Evolutionary conservation across 2,888 invertebrate genomes (phyloP), one percentile per base, ranked within the genome.

Genomic region (Gymnosoma rotundatum): DNA sequence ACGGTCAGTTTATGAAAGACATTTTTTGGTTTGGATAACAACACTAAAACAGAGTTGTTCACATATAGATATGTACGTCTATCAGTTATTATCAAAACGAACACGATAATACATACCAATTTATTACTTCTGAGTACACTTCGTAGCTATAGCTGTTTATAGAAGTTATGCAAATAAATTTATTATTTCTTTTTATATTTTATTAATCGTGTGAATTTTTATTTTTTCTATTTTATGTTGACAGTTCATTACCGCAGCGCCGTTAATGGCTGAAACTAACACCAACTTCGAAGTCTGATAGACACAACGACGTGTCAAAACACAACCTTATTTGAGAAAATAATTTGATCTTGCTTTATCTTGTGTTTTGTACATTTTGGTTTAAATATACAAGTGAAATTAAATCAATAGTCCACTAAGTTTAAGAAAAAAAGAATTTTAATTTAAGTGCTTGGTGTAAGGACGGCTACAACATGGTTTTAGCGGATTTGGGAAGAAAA

Each of bases 401-500:
- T 16, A 45, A 79, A 58, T 61, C n/a, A 14, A 42, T 50, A 72
- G 12, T 18, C 52, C 1, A 56, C 8, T 36, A 42, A 48, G 25
- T 69, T 69, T 42, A 38, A 20, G 16, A 45, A 36, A 52, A 18
- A 61, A 21, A 52, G 0, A 58, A 56, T 21, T 36, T 7, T 50
- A 10, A 58, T n/a, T 58, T 8, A 38, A 54, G 38, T 66, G 50
- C 10, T 48, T 64, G 20, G 14, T 66, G 54, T 52, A 50, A 58
- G 64, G 25, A 63, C 42, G 73, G 36, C 16, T 48, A 16, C 88
- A 95, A 94, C 92, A 99, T 99, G 99, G 99, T 99, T 93, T 97
- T 99, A 95, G 99, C 99, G 90, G 99, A 99, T 94, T 95, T 99
- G 93, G 99, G 99, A 92, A 96, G 99, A 92, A 99, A 99, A 94